A percentile compares a stretch with the other conserved stretches of the same genome.
Evolutionary conservation across 2,888 invertebrate genomes (phyloP).

Genomic region (Amblyteles armatorius): DNA sequence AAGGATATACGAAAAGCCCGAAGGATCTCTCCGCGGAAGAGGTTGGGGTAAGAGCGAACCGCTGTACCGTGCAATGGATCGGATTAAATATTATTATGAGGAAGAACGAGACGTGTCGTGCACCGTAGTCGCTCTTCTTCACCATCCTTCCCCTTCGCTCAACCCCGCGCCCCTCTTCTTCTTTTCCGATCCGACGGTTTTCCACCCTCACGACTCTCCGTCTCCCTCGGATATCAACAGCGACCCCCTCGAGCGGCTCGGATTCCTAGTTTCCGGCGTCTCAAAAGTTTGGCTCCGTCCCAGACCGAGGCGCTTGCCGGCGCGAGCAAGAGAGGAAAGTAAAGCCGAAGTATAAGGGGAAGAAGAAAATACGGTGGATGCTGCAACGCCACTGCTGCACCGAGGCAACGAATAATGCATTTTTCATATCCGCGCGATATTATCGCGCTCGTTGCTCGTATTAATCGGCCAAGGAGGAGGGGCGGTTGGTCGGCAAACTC

Average conservation of each 20-base stretch:
- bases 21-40: conserved; percentile 74
- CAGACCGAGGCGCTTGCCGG: conserved; percentile 46
- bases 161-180: conserved; percentile 22
- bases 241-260: conserved; percentile 66
- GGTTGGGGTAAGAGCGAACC: conserved; percentile 82
- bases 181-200: conserved; percentile 58
- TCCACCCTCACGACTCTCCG: conserved; percentile 28
- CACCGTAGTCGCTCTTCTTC: conserved; percentile 67
- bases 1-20: conserved; percentile 71
- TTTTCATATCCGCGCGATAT: conserved; percentile 78
- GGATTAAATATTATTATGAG: conserved; percentile 84
- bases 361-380: conserved; percentile 57
- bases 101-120: conserved; percentile 81
- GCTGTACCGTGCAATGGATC: conserved; percentile 83
- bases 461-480: conserved; percentile 74
- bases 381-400: conserved; percentile 45
- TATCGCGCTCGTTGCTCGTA: conserved; percentile 74
- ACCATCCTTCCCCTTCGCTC: conserved; percentile 25
- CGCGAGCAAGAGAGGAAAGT: conserved; percentile 25
- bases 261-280: conserved; percentile 72
- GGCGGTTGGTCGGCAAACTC: conserved; percentile 14
- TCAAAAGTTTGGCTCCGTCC: conserved; percentile 78
- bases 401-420: conserved; percentile 76
- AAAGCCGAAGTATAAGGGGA: conserved; percentile 26
- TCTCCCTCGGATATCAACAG: conserved; percentile 29